Base-by-base conservation (phyloP, 1,140 invertebrate species). In the Lordiphosa mommai region DNA sequence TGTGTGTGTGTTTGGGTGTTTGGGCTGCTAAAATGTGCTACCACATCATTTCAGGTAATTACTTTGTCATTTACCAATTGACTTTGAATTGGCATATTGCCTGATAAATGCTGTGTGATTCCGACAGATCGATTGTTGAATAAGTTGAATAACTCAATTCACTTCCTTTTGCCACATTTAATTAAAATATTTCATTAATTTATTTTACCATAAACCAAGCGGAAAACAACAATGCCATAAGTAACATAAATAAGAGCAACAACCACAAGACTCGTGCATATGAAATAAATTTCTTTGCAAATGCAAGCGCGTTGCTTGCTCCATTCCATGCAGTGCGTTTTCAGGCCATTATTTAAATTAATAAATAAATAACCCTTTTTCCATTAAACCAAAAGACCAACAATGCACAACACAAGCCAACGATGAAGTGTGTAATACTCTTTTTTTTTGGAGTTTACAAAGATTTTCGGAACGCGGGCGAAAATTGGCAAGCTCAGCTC, bases 41-140 rank as follows among this genome's bases (percentile, higher is more conserved):
- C 74, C 74, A 74, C 74, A 73, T 69, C 56, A 63, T 84, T 80
- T 57, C 30, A 43, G 52, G 59, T 68, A 84, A 84, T 84, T 84
- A 84, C 72, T 56, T 33, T 58, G 65, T 77, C 68, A 65, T 72
- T 82, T 65, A 60, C 56, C 72, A 56, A 71, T 72, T 66, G 79
- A 65, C 77, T 69, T 57, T 47, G 41, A 53, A 84, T 61, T 77
- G 77, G 36, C 65, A 64, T 61, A 37, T 70, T 27, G 50, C 5
- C 43, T 8, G 23, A 12, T n/a, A n/a, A 37, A 33, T 66, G 44
- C 47, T 56, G 16, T 58, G 27, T 66, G 27, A 27, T 5, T 27
- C 20, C 13, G 40, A 27, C 27, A 10, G 17, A 29, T 3, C 27
- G 20, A 38, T 17, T 27, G 30, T 49, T 30, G 3, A 14, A 10